phyloP scores from a whole-genome alignment of 2,888 invertebrate species.

The Herminia tarsipennalis region DNA sequence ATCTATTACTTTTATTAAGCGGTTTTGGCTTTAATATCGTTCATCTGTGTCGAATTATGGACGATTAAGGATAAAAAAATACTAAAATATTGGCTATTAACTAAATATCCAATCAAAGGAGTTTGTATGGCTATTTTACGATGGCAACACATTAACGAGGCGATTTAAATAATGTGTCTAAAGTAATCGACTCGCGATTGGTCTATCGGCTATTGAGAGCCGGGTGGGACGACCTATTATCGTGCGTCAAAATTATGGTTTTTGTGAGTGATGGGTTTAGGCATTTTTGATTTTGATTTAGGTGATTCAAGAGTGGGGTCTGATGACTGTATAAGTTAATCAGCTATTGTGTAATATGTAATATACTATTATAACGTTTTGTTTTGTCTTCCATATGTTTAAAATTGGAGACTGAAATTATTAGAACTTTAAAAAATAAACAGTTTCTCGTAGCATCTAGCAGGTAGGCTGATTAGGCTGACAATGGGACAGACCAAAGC shows the following conservation, averaged over 20 bases:
- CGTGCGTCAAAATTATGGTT: conserved; percentile 18
- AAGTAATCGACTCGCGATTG: conserved; percentile 74
- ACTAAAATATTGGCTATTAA: conserved; percentile 56
- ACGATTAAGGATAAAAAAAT: conserved; percentile 51
- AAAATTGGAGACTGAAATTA: too few species aligned
- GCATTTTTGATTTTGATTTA: conserved; percentile 4
- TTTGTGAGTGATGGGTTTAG: conserved; percentile 18
- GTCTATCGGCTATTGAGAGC: conserved; percentile 49
- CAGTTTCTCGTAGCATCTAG: too few species aligned
- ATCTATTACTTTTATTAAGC: conserved; percentile 50
- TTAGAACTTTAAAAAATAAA: too few species aligned
- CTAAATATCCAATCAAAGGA: conserved; percentile 72
- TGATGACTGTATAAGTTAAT: neutral
- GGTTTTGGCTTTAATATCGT: conserved; percentile 44
- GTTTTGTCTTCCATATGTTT: too few species aligned
- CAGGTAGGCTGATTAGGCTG: too few species aligned
- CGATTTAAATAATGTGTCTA: conserved; percentile 74
- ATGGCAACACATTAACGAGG: conserved; percentile 65
- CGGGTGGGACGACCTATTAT: conserved; percentile 37
- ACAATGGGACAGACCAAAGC: too few species aligned
- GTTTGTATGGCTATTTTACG: conserved; percentile 68
- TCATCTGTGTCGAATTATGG: conserved; percentile 34
- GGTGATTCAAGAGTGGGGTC: neutral
- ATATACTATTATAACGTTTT: neutral
- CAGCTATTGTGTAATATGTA: neutral